Evolutionary conservation across 2,797 vertebrate species (phyloP).

Genomic region (Myotis pilosus): DNA sequence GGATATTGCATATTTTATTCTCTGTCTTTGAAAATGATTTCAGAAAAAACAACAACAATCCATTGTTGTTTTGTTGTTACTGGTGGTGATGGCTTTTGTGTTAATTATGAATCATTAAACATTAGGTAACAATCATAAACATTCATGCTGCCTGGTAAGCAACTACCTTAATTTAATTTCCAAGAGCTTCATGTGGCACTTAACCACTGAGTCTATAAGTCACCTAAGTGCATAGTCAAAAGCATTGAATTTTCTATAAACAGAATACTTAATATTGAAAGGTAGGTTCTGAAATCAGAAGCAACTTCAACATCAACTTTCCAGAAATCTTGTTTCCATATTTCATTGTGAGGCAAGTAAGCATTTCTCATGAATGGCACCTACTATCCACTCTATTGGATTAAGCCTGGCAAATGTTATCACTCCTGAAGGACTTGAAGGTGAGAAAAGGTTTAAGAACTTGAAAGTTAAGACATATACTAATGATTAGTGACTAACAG

Average conservation of each 20-base stretch:
- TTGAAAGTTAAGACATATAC: not conserved
- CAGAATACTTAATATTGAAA: not conserved
- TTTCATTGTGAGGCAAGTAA: not conserved
- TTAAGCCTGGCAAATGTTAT: not conserved
- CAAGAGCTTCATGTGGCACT: not conserved
- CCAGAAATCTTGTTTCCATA: not conserved
- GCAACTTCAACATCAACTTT: not conserved
- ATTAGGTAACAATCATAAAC: not conserved
- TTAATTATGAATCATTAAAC: not conserved
- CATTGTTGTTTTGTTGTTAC: not conserved
- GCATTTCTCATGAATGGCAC: not conserved
- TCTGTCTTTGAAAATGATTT: not conserved
- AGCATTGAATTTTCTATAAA: not conserved
- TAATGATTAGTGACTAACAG: not conserved
- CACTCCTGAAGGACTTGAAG: not conserved
- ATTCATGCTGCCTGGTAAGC: not conserved
- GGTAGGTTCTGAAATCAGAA: not conserved
- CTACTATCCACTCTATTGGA: not conserved
- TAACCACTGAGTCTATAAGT: not conserved
- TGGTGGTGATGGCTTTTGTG: not conserved
- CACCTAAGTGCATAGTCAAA: not conserved
- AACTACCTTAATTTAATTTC: not conserved
- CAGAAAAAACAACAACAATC: not conserved
- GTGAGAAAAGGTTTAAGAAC: not conserved
- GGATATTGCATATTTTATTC: slow-evolving; percentile 24